These are phyloP conservation scores for Piezodorus guildinii DNA, from an alignment of 1,140 invertebrate species.

Conservation along the genomic window DNA sequence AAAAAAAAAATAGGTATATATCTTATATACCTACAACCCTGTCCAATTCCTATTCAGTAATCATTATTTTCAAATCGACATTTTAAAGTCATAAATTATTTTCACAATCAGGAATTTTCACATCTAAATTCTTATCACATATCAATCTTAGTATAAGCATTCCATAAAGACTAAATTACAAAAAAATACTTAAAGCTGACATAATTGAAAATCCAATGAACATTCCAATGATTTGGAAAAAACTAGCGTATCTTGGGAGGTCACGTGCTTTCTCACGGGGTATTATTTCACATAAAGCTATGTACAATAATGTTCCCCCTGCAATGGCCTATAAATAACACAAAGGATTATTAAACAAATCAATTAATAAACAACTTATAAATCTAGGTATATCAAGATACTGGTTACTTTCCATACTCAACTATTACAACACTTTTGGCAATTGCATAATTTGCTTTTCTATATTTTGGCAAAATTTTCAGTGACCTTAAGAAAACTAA, in stretches of 20 bases:
- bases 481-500: too few relatives aligned
- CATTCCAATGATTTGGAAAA: slow-evolving; percentile 16
- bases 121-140: too few relatives aligned
- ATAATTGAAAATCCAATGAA: slow-evolving; percentile 17
- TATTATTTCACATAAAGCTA: slow-evolving; percentile 84
- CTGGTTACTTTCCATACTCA: too few relatives aligned
- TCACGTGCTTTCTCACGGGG: slow-evolving; percentile 56
- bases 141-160: too few relatives aligned
- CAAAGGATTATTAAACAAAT: neutral
- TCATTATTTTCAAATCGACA: too few relatives aligned
- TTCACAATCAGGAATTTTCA: too few relatives aligned
- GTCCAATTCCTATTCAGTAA: too few relatives aligned
- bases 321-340: slow-evolving; percentile 52
- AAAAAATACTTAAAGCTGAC: slow-evolving; percentile 1
- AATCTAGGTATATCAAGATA: neutral
- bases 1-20: too few relatives aligned
- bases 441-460: too few relatives aligned
- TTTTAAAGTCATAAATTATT: too few relatives aligned
- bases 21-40: too few relatives aligned
- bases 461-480: neutral
- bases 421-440: too few relatives aligned
- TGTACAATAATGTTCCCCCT: slow-evolving; percentile 84
- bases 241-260: slow-evolving; percentile 6
- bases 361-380: neutral
- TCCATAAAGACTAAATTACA: slow-evolving; percentile 1